phyloP scores from a whole-genome alignment of 30 jellyfish, hydroid and myxozoan genomes.

The Cassiopea xamachana region DNA sequence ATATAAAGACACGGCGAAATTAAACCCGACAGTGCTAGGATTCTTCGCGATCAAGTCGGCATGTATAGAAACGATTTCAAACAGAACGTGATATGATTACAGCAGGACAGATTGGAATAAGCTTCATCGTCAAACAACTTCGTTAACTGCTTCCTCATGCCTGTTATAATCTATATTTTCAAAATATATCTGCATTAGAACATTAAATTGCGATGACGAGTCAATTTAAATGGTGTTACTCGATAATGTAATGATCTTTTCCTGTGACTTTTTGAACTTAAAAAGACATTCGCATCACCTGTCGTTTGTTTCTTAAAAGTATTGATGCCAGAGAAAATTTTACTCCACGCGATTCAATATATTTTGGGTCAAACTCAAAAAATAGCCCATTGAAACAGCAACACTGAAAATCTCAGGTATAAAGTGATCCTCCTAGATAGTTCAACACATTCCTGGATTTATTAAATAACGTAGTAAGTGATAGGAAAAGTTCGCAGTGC shows the following conservation, averaged over 20 bases:
- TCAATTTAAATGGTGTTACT: not conserved
- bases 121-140: not conserved
- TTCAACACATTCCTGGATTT: too few relatives aligned
- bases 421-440: too few relatives aligned
- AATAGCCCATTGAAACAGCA: too few relatives aligned
- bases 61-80: not conserved
- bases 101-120: not conserved
- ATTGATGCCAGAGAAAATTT: not conserved
- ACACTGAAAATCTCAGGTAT: too few relatives aligned
- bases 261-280: not conserved
- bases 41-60: not conserved
- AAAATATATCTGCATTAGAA: not conserved
- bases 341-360: not conserved
- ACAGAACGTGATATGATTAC: not conserved
- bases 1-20: not conserved
- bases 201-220: not conserved
- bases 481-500: too few relatives aligned
- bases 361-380: too few relatives aligned
- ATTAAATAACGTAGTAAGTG: too few relatives aligned
- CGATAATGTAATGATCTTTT: not conserved
- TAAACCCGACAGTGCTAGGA: not conserved
- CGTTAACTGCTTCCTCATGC: not conserved
- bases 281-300: not conserved
- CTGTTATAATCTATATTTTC: not conserved
- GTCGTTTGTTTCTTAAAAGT: not conserved